A percentile compares a stretch with the other conserved stretches of the same genome.
These are phyloP conservation scores for Palaemon carinicauda DNA, from an alignment of 1,140 invertebrate genomes.

Conservation along the genomic window DNA sequence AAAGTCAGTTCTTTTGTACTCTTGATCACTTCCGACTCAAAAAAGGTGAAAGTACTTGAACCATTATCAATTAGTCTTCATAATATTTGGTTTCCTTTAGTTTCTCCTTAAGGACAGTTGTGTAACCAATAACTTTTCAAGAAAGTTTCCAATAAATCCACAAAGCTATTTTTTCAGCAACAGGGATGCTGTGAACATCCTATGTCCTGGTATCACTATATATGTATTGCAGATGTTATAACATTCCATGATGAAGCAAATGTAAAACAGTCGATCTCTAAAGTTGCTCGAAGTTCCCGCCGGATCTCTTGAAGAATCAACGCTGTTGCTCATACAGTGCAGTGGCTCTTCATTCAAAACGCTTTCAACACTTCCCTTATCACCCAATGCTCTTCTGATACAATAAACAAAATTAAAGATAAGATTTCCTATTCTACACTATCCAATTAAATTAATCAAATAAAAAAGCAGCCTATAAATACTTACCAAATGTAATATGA, in stretches of 20 bases:
- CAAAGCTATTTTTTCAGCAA: too few species aligned
- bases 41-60: too few species aligned
- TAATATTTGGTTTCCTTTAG: too few species aligned
- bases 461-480: constrained; percentile 14
- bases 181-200: too few species aligned
- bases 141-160: too few species aligned
- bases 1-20: too few species aligned
- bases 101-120: too few species aligned
- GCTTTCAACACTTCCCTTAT: constrained; percentile 52
- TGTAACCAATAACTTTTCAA: too few species aligned
- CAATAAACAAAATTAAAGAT: constrained; percentile 49
- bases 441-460: not conserved
- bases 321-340: constrained; percentile 36
- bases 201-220: too few species aligned
- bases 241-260: constrained; percentile 35
- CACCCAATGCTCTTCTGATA: constrained; percentile 56
- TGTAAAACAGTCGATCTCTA: constrained; percentile 26
- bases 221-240: too few species aligned
- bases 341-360: constrained; percentile 35
- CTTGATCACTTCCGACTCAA: too few species aligned
- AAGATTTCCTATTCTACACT: constrained; percentile 41
- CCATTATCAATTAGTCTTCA: too few species aligned
- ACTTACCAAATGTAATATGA: constrained; percentile 8
- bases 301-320: not conserved
- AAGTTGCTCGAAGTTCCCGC: constrained; percentile 44